Base-by-base conservation (phyloP, 1,140 invertebrate genomes). In the Popillia japonica region DNA sequence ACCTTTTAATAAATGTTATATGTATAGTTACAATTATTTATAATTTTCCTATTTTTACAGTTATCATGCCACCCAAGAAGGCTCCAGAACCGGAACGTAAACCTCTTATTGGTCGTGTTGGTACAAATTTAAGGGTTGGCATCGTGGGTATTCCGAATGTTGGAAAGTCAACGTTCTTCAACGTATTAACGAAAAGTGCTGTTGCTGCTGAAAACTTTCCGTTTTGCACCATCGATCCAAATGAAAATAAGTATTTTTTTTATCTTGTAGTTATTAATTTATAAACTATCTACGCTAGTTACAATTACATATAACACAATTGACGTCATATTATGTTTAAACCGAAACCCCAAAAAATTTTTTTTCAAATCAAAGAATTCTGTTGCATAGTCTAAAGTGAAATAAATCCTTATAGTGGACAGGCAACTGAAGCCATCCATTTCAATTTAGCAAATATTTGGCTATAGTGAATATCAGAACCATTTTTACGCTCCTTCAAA, bases 221-320 rank as follows among this genome's bases (percentile, higher is more conserved):
- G 6, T 99, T 99, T 90, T 99, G 99, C 90, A 99, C 99, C 85
- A 99, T 99, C 85, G 98, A 99, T 90, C 99, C 99, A 23, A 99
- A 99, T 96, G 98, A 99, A 93, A 99, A 97, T 98, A 97, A 98
- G 96, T 97, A 95, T 94, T 41, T 74, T 73, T 40, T 74, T 74
- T 20, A 17, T 42, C 27, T 2, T 34, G 2, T 34, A 34, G 4
- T 34, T 34, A 34, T 34, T 34, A 34, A 4, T 34, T 34, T 34
- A 34, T 34, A 34, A 34, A 34, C 2, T 34, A 34, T 34, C 27
- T 34, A 48, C n/a, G 10, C 1, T 48, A 48, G n/a, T 48, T 48
- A 48, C 10, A 14, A 17, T 48, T 17, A 7, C n/a, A 17, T 17
- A 7, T 7, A 17, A 10, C 10, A 14, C 1, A 48, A 48, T 17